Base-by-base conservation (phyloP, 2,888 invertebrate species). In the Cephonodes hylas region DNA sequence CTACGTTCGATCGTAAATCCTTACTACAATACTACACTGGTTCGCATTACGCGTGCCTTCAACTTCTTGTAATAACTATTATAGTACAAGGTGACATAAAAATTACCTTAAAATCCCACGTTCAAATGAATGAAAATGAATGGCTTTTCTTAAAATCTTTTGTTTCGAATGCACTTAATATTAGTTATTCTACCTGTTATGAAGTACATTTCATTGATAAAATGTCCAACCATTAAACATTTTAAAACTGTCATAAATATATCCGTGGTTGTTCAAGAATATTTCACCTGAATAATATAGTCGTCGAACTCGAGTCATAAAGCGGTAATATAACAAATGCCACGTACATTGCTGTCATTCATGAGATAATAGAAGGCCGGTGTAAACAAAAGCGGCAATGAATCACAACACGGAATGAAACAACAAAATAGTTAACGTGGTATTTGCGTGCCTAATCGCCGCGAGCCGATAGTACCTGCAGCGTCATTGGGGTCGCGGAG, bases 381-480 rank as follows among this genome's bases (percentile, higher is more conserved):
- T 8, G 3, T 2, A 20, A 53, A 53, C 53, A 53, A 31, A 31
- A 53, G 18, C 53, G 10, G 15, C 53, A 18, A 31, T 53, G 53
- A 53, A 53, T 53, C 53, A 53, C 31, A 2, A 18, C 18, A 18
- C 2, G 15, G 10, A 48, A 53, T 53, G 18, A 53, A 53, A 18
- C 27, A 53, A 27, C 4, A 27, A 31, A 31, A 53, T 53, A 61
- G 69, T 77, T 68, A 65, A 73, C 71, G 75, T 66, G 74, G 53
- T 53, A 53, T 77, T 75, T 77, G 75, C 83, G 81, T 85, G 84
- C 77, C 76, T 88, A 89, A 88, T 88, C 88, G 84, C 72, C 60
- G 67, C 71, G 72, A 77, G 72, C 67, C 71, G 66, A 75, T 75
- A 76, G 71, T 77, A 77, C 76, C 73, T 75, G 75, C 75, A 66